Percentiles rank a stretch among this genome's conserved stretches.
Conservation (phyloP, 2,797 vertebrate species). For the Eulemur coronatus region DNA sequence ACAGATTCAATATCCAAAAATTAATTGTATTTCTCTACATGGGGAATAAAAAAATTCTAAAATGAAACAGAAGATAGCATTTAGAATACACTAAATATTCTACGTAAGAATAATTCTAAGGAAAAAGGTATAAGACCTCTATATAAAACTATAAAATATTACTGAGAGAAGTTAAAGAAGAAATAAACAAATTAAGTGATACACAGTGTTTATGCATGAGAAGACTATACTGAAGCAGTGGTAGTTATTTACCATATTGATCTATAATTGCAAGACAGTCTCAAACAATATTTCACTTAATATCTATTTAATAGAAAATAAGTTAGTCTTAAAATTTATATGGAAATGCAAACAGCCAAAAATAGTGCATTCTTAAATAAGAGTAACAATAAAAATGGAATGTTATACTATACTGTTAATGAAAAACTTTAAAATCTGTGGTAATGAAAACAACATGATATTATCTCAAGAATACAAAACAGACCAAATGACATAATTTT, state of each 20-base stretch:
- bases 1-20: neutral
- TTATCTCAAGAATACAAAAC: neutral
- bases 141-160: neutral
- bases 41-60: neutral
- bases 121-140: neutral
- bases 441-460: neutral
- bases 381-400: neutral
- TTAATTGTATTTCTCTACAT: neutral
- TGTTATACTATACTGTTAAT: neutral
- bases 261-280: neutral
- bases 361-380: neutral
- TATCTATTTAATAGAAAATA: neutral
- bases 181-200: neutral
- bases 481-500: neutral
- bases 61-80: neutral
- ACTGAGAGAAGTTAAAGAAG: neutral
- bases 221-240: neutral
- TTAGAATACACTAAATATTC: neutral
- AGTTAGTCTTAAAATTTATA: neutral
- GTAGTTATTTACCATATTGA: neutral
- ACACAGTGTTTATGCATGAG: neutral
- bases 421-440: neutral
- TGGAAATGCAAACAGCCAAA: neutral
- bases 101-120: neutral
- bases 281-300: neutral